Percentiles rank a stretch among this genome's conserved stretches.
phyloP scores from a whole-genome alignment of 2,797 vertebrate species.

The Anguilla obscura region DNA sequence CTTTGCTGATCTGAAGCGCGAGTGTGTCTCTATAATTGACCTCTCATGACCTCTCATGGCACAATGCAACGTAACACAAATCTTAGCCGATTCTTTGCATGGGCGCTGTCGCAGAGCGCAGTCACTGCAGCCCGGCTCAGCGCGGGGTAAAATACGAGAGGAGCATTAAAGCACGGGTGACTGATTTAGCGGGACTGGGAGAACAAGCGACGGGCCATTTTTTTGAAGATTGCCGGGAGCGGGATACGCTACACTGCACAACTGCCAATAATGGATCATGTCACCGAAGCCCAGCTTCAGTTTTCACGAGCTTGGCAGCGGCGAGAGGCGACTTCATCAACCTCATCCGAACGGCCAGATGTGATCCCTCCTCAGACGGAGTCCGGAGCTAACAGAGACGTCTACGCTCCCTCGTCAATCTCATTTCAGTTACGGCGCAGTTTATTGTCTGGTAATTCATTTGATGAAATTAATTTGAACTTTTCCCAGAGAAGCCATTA shows the following conservation, averaged over 20 bases:
- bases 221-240: neutral
- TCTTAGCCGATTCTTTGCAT: neutral
- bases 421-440: neutral
- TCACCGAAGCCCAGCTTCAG: neutral
- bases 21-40: no score
- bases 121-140: neutral
- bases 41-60: no score
- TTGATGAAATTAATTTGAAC: constrained; percentile 8
- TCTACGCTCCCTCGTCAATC: neutral
- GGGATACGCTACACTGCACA: neutral
- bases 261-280: neutral
- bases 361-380: neutral
- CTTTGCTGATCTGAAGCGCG: no score
- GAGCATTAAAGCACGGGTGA: neutral
- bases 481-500: constrained; percentile 14
- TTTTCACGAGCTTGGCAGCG: neutral
- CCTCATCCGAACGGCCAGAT: neutral
- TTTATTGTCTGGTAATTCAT: constrained; percentile 8
- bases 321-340: neutral
- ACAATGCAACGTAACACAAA: neutral
- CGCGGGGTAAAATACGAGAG: neutral
- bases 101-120: neutral
- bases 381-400: neutral
- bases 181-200: neutral
- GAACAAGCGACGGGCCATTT: neutral